These are phyloP conservation scores for Aphrocallistes beatrix DNA, from an alignment of 37 sponge, comb jelly and placozoan species.

Conservation along the genomic window DNA sequence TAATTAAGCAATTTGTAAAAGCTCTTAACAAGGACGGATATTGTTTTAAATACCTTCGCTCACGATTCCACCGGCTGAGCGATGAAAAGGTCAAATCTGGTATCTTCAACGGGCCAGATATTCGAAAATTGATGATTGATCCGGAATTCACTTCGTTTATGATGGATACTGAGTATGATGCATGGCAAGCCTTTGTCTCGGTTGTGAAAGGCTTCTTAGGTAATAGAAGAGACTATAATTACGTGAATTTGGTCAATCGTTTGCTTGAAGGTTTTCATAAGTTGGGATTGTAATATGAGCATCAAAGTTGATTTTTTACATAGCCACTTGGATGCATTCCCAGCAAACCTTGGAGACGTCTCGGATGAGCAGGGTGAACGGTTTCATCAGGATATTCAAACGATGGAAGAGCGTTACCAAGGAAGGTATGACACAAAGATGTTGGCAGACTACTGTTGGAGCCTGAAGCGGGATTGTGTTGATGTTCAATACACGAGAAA, in stretches of 20 bases:
- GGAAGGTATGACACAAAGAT: constrained; percentile 13
- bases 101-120: constrained; percentile 19
- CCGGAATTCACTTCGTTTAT: constrained; percentile 1
- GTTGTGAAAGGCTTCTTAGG: constrained; percentile 17
- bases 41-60: constrained; percentile 18
- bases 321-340: constrained; percentile 16
- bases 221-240: constrained; percentile 2
- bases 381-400: constrained; percentile 16
- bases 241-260: not conserved
- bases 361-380: constrained; percentile 18
- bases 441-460: constrained; percentile 15
- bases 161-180: constrained; percentile 17
- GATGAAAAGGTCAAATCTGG: constrained; percentile 20
- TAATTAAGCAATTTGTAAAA: constrained; percentile 11
- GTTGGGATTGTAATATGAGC: constrained; percentile 16
- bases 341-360: constrained; percentile 15
- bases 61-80: constrained; percentile 19
- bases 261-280: constrained; percentile 13
- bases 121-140: constrained; percentile 14
- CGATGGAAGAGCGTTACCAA: constrained; percentile 17
- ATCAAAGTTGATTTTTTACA: constrained; percentile 4
- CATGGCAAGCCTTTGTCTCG: constrained; percentile 17
- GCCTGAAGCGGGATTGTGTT: constrained; percentile 9
- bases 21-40: constrained; percentile 4
- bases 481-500: not conserved